Base-by-base conservation (phyloP, 92 coral and sea anemone species). In the Parazoanthus atlanticus region DNA sequence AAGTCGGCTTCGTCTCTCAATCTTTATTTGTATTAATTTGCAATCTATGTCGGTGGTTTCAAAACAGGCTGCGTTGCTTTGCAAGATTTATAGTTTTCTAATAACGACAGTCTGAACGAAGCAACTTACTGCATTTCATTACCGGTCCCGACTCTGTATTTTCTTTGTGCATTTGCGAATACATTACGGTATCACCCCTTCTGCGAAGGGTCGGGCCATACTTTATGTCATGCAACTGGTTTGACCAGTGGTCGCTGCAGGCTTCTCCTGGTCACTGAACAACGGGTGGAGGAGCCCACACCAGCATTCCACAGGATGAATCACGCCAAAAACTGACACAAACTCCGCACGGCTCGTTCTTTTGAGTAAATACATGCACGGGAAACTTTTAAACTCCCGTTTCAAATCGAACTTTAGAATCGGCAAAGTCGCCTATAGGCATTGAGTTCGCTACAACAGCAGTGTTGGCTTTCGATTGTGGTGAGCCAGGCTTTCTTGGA, bases 391-490 rank as follows among this genome's bases (percentile, higher is more conserved):
- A 95, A 73, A 95, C 98, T 64, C 98, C 98, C 23, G 98, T 95
- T 78, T 95, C 98, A 36, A 92, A 95, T 26, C 98, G 93, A 23
- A 95, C 85, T 28, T 91, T 89, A 0, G 94, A 70, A 70, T 95
- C 98, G 3, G 93, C 85, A 28, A 91, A 92, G 29, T 95, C 94
- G 0, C 90, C 93, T 6, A 91, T 71, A 0, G 98, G 98, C 91
- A 95, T 88, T 0, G 98, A 93, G 86, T 95, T 95, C 1, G 98
- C 86, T 31, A 95, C 93, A 7, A 95, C 96, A 6, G 98, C 98
- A 1, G 98, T 95, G 78, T 93, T 93, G 25, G 98, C 96, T 82
- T 93, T 95, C 19, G 77, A 82, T 30, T 85, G 73, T 30, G 40
- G 76, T 64, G 69, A 86, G 41, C 41, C 89, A 80, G 79, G 77